Conservation (phyloP, 2,113 vertebrate species). For the Catagonus wagneri region DNA sequence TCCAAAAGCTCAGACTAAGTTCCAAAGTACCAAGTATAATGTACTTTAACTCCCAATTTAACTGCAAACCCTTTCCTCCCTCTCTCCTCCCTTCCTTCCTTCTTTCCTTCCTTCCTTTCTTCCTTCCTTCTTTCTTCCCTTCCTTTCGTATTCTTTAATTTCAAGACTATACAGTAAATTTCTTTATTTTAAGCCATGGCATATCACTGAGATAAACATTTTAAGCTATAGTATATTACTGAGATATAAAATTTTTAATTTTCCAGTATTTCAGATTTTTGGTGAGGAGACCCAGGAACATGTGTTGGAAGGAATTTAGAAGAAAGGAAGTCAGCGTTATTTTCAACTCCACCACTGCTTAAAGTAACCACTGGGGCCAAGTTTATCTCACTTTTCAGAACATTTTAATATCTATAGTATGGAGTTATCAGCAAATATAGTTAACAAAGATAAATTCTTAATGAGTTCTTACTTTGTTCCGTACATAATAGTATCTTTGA, state of each 20-base stretch:
- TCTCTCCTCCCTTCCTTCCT: too few relatives aligned
- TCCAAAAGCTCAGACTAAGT: background rate
- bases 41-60: background rate
- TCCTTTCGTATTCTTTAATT: background rate
- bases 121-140: background rate
- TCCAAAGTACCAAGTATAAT: background rate
- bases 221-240: background rate
- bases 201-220: background rate
- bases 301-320: background rate
- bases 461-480: background rate
- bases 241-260: background rate
- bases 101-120: background rate
- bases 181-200: background rate
- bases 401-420: background rate
- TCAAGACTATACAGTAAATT: background rate
- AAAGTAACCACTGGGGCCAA: background rate
- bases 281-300: background rate
- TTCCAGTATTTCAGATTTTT: background rate
- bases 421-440: background rate
- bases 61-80: background rate
- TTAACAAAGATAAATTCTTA: background rate
- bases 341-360: background rate
- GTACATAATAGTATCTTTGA: background rate
- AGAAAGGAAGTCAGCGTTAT: background rate
- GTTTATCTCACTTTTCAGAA: background rate